phyloP scores from a whole-genome alignment of 1,140 invertebrate genomes.

The Amphibalanus amphitrite region DNA sequence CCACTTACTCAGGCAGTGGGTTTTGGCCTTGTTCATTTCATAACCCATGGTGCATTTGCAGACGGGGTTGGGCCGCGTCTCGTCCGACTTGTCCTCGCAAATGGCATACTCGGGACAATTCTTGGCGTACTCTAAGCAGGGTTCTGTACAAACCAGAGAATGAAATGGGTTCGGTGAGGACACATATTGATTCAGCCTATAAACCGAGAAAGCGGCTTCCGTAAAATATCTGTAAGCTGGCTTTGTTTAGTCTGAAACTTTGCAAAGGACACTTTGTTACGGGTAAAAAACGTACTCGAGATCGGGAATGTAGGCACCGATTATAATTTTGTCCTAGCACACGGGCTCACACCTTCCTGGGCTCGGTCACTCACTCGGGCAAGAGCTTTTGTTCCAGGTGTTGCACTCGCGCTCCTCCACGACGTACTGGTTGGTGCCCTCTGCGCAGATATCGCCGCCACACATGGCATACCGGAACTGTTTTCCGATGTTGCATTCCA shows the following conservation, averaged over 20 bases:
- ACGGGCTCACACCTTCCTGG: too few species aligned
- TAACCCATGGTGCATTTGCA: constrained; percentile 23
- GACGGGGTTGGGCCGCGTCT: constrained; percentile 15
- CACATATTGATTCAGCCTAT: too few species aligned
- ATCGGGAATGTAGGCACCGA: too few species aligned
- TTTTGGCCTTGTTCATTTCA: constrained; percentile 15
- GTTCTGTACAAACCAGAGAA: constrained; percentile 13
- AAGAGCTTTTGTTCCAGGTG: constrained; percentile 19
- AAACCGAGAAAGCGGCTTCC: too few species aligned
- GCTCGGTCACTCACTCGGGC: constrained; percentile 19
- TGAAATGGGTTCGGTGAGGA: constrained; percentile 10
- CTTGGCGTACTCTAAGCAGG: too few species aligned
- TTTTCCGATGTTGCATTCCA: constrained; percentile 16
- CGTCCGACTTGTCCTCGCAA: constrained; percentile 19
- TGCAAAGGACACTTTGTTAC: too few species aligned
- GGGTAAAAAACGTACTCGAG: too few species aligned
- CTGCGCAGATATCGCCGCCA: constrained; percentile 14
- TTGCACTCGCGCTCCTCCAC: constrained; percentile 17
- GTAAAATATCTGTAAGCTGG: too few species aligned
- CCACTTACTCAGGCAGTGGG: constrained; percentile 16
- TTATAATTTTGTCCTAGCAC: too few species aligned
- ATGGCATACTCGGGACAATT: constrained; percentile 21
- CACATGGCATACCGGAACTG: constrained; percentile 15
- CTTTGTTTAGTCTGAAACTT: too few species aligned
- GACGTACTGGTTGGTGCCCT: constrained; percentile 14